phyloP scores from a whole-genome alignment of 2,797 vertebrate genomes.

The Taeniopygia guttata region DNA sequence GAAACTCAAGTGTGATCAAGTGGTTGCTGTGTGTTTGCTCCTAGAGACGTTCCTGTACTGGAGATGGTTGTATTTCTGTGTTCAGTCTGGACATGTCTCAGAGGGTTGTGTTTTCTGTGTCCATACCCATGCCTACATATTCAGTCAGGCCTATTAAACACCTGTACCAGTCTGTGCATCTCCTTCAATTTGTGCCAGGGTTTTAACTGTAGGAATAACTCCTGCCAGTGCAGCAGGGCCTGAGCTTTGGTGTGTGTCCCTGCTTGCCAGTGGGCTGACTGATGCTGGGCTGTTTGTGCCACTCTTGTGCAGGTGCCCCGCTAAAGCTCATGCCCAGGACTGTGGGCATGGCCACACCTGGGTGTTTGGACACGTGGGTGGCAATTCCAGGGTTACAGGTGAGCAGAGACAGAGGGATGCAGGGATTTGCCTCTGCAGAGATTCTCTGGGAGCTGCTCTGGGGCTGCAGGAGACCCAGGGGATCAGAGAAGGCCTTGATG shows the following conservation, averaged over 20 bases:
- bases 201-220: background rate
- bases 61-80: background rate
- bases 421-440: background rate
- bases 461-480: background rate
- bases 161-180: background rate
- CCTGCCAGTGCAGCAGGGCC: background rate
- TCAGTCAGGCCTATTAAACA: background rate
- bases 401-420: background rate
- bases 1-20: background rate
- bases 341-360: background rate
- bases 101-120: background rate
- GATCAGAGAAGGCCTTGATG: background rate
- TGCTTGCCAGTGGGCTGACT: background rate
- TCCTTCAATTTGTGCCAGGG: background rate
- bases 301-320: rapidly evolving
- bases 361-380: rapidly evolving
- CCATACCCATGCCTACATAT: background rate
- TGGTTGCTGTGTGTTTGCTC: background rate
- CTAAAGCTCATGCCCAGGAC: background rate
- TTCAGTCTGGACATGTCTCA: background rate
- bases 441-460: background rate
- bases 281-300: background rate
- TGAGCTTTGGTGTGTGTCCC: background rate
- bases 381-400: background rate
- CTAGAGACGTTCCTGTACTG: background rate